phyloP scores from a whole-genome alignment of 1,140 invertebrate genomes.

The Ips nitidus region DNA sequence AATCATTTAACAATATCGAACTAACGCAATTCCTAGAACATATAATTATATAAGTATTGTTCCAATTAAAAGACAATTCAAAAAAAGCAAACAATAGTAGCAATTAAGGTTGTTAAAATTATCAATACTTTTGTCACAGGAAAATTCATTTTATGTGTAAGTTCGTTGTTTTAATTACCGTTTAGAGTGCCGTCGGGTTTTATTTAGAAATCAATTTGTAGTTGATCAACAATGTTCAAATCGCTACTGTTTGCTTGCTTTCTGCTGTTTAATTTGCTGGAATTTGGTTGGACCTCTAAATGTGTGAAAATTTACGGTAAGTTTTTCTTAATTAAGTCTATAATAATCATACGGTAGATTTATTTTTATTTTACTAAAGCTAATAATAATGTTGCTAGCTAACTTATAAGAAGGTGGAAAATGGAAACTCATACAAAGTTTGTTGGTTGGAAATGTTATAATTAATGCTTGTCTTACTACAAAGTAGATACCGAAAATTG shows the following conservation, averaged over 20 bases:
- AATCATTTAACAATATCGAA: too few relatives aligned
- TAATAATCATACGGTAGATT: too few relatives aligned
- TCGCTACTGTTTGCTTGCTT: neutral
- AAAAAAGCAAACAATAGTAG: slow-evolving; percentile 17
- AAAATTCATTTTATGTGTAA: slow-evolving; percentile 16
- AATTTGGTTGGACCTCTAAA: neutral
- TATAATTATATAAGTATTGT: too few relatives aligned
- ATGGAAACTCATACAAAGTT: too few relatives aligned
- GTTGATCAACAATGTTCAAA: neutral
- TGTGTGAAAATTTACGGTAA: slow-evolving; percentile 18
- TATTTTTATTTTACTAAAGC: too few relatives aligned
- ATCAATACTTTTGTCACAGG: slow-evolving; percentile 21
- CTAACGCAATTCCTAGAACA: neutral
- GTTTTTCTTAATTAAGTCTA: neutral
- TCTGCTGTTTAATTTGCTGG: neutral
- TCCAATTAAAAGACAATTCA: slow-evolving; percentile 5
- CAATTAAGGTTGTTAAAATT: slow-evolving; percentile 19
- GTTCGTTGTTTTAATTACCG: slow-evolving; percentile 7
- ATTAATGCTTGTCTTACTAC: too few relatives aligned
- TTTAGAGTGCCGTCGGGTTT: slow-evolving; percentile 13
- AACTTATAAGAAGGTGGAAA: too few relatives aligned
- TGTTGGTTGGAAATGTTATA: too few relatives aligned
- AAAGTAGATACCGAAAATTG: too few relatives aligned
- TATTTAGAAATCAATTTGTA: neutral
- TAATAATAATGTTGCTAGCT: too few relatives aligned